Base-by-base conservation (phyloP, 2,888 invertebrate genomes). In the Cerceris ruficornis region DNA sequence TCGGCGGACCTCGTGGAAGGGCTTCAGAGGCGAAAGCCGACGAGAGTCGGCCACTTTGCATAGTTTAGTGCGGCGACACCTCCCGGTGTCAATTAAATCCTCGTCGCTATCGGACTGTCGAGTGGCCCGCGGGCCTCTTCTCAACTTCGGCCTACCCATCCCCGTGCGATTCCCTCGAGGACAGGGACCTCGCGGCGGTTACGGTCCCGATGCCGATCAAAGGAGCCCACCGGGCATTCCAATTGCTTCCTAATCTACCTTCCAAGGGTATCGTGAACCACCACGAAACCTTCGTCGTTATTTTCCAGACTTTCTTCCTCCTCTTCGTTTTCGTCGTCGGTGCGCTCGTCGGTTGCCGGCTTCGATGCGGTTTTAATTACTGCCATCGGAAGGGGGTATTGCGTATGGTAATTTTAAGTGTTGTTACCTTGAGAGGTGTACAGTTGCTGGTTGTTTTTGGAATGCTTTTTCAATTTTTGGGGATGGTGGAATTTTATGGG, bases 71-170 rank as follows among this genome's bases (percentile, higher is more conserved):
- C 88, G 87, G 86, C 86, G 89, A 91, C 91, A 91, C 91, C 91
- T 91, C 82, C 87, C 88, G 87, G 91, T 90, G 91, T 91, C 91
- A 90, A 91, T 89, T 90, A 90, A 90, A 91, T 90, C 88, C 90
- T 79, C 81, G 81, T 83, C 72, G 81, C 66, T 85, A 81, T 83
- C 87, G 69, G 77, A 46, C 80, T 70, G 76, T 74, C 81, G 75
- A 78, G 81, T 77, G 82, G 82, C 39, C 69, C 68, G 66, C 58
- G 54, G 65, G 11, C 73, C 76, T 62, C 70, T 59, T 79, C 28
- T 28, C 69, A 65, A 70, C 76, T 72, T 70, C 57, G 68, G 55
- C 58, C 52, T 58, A 43, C 15, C 15, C n/a, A 28, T 39, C 15
- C 17, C 2, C 28, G 46, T 49, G n/a, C 41, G 39, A 49, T 65